A percentile compares a stretch with the other conserved stretches of the same genome.
Evolutionary conservation across 2,888 invertebrate species (phyloP).

Genomic region (Pandemis corylana): DNA sequence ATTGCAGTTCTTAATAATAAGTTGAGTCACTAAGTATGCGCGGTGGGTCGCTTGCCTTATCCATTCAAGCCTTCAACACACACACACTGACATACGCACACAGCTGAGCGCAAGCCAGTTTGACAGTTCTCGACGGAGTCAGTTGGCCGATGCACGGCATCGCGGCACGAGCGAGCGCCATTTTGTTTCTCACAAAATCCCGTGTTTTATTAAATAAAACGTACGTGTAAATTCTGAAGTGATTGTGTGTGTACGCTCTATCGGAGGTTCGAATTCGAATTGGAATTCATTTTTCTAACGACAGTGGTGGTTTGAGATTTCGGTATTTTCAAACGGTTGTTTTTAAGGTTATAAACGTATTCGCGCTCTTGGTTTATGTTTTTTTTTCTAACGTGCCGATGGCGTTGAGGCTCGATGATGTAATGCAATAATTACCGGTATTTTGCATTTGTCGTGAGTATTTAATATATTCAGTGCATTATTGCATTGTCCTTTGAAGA

Average conservation of each 20-base stretch:
- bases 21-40: conserved; percentile 41
- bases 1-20: conserved; percentile 36
- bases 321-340: conserved; percentile 63
- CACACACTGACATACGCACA: conserved; percentile 48
- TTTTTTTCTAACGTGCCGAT: conserved; percentile 57
- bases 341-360: conserved; percentile 63
- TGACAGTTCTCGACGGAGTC: conserved; percentile 75
- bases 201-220: conserved; percentile 70
- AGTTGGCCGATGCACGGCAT: conserved; percentile 82
- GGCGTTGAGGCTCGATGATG: conserved; percentile 63
- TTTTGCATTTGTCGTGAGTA: conserved; percentile 57
- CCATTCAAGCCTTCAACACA: conserved; percentile 55
- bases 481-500: not conserved
- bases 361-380: conserved; percentile 51
- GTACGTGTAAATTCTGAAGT: conserved; percentile 66
- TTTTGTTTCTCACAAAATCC: conserved; percentile 67
- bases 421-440: conserved; percentile 75
- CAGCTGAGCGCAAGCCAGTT: conserved; percentile 66
- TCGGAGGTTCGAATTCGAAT: conserved; percentile 52
- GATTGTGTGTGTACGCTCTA: conserved; percentile 62
- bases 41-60: conserved; percentile 41
- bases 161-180: conserved; percentile 75
- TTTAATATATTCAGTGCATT: conserved; percentile 28
- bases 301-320: conserved; percentile 54
- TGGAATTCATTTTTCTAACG: conserved; percentile 41